phyloP scores from a whole-genome alignment of 2,797 vertebrate species.

The Chelon auratus region DNA sequence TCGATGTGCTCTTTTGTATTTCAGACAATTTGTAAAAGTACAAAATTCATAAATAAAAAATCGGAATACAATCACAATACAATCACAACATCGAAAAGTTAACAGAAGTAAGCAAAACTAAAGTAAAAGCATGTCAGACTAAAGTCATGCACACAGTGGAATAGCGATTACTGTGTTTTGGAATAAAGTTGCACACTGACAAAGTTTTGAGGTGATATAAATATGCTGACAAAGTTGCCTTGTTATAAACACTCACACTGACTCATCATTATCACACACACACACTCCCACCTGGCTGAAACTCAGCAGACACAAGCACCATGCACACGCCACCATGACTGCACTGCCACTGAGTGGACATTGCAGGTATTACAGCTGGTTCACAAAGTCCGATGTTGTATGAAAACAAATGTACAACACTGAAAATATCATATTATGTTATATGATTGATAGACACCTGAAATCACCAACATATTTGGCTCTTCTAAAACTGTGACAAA shows the following conservation, averaged over 20 bases:
- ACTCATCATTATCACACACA: slow-evolving; percentile 9
- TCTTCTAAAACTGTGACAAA: background rate
- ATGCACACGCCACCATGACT: background rate
- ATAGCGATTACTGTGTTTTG: background rate
- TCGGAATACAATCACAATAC: background rate
- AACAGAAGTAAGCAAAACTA: background rate
- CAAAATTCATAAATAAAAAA: background rate
- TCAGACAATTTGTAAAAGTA: background rate
- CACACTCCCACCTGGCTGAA: background rate
- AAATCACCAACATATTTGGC: background rate
- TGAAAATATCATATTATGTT: background rate
- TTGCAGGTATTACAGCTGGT: slow-evolving; percentile 29
- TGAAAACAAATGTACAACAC: background rate
- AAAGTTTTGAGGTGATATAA: background rate
- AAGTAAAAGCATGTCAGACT: no score
- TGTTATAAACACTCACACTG: background rate
- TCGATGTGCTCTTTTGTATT: no score
- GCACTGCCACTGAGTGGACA: slow-evolving; percentile 59
- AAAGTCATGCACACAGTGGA: no score
- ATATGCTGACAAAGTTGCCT: slow-evolving; percentile 3
- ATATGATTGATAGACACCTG: background rate
- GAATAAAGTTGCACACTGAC: background rate
- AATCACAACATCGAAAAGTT: background rate
- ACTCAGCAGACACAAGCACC: background rate
- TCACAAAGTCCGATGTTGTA: no score